A percentile compares a stretch with the other conserved stretches of the same genome.
These are phyloP conservation scores for Habroteleia sp. DNA, from an alignment of 2,888 invertebrate species.

Conservation along the genomic window DNA sequence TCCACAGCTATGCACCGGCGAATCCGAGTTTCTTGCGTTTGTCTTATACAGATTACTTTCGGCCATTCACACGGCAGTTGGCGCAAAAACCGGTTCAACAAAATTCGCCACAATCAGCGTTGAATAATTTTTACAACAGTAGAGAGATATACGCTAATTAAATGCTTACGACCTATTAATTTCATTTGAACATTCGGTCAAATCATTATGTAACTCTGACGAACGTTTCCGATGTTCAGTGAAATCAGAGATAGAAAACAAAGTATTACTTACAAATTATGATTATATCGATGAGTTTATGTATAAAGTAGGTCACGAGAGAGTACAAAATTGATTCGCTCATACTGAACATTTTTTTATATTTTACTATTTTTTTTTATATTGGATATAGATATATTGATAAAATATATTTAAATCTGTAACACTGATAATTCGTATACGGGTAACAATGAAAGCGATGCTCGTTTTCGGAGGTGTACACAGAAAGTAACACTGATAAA, in stretches of 20 bases:
- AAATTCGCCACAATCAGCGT: slow-evolving; percentile 8
- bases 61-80: slow-evolving; percentile 53
- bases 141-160: slow-evolving; percentile 26
- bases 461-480: no score
- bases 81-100: slow-evolving; percentile 45
- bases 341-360: slow-evolving; percentile 6
- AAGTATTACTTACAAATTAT: slow-evolving; percentile 31
- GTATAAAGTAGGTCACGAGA: slow-evolving; percentile 28
- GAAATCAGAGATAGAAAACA: slow-evolving; percentile 27
- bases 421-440: no score
- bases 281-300: slow-evolving; percentile 35
- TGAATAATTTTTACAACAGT: slow-evolving; percentile 21
- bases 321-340: slow-evolving; percentile 1
- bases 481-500: no score
- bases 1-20: slow-evolving; percentile 77
- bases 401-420: no score
- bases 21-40: slow-evolving; percentile 62
- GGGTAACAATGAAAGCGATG: no score
- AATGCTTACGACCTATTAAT: slow-evolving; percentile 12
- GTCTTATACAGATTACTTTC: slow-evolving; percentile 58
- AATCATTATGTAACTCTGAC: slow-evolving; percentile 13
- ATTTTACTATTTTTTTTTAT: no score
- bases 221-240: slow-evolving; percentile 2
- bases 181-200: neutral
- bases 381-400: no score